A percentile compares a stretch with the other conserved stretches of the same genome.
These are phyloP conservation scores for Temnothorax unifasciatus DNA, from an alignment of 2,888 invertebrate species.

Conservation along the genomic window DNA sequence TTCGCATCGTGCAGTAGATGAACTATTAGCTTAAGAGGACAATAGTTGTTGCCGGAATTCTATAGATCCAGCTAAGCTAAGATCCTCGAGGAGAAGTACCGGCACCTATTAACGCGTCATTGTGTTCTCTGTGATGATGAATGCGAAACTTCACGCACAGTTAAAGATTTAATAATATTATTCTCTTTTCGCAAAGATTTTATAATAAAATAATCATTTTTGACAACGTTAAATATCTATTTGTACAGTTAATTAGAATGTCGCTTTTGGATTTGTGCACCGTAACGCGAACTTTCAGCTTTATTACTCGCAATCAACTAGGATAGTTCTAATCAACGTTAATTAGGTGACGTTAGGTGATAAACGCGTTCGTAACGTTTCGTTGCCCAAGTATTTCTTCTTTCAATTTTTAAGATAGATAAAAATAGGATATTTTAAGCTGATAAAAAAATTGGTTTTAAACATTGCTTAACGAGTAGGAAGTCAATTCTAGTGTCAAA, in stretches of 20 bases:
- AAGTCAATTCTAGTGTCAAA: neutral
- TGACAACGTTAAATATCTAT: neutral
- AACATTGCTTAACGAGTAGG: neutral
- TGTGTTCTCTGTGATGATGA: conserved; percentile 58
- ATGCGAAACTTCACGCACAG: conserved; percentile 26
- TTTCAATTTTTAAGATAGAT: neutral
- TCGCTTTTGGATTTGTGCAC: neutral
- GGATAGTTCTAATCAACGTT: neutral
- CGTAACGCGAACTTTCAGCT: neutral
- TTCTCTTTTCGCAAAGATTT: neutral
- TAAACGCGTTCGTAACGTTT: neutral
- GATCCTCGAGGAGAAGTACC: conserved; percentile 57
- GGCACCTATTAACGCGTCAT: conserved; percentile 67
- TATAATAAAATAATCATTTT: neutral
- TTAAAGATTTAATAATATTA: neutral
- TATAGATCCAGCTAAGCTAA: conserved; percentile 52
- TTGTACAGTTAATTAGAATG: neutral
- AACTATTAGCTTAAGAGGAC: conserved; percentile 68
- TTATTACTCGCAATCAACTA: neutral
- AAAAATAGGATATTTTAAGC: neutral
- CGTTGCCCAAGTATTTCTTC: neutral
- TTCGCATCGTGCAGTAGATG: conserved; percentile 49
- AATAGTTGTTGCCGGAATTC: conserved; percentile 64
- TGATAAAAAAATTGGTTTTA: neutral
- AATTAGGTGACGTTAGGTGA: neutral